Percentiles rank a stretch among this genome's conserved stretches.
These are phyloP conservation scores for Drosophila sordidapex DNA, from an alignment of 2,888 invertebrate genomes.

Conservation along the genomic window DNA sequence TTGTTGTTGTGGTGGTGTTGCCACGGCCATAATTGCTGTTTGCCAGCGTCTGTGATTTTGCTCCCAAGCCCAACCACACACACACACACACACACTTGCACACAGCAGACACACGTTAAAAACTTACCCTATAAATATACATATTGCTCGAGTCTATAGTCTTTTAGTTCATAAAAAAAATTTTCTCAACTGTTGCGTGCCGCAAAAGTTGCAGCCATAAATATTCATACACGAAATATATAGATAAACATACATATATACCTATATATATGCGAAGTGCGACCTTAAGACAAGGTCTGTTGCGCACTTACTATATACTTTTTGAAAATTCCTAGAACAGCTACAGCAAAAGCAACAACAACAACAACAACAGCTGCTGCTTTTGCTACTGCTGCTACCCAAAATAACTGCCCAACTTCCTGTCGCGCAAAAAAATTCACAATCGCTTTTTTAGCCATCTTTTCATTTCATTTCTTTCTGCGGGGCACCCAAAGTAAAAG, in stretches of 20 bases:
- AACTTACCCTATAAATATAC: slow-evolving; percentile 35
- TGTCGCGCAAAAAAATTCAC: slow-evolving; percentile 35
- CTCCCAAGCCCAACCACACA: slow-evolving; percentile 37
- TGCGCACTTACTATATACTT: slow-evolving; percentile 21
- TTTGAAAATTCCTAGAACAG: slow-evolving; percentile 48
- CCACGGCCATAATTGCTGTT: slow-evolving; percentile 61
- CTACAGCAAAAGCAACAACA: slow-evolving; percentile 9
- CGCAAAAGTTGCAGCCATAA: slow-evolving; percentile 46
- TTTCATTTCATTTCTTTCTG: slow-evolving; percentile 47
- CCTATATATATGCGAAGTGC: slow-evolving; percentile 16
- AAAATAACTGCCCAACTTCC: slow-evolving; percentile 54
- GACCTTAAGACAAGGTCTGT: slow-evolving; percentile 65
- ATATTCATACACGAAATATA: slow-evolving; percentile 43
- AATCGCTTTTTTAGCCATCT: slow-evolving; percentile 44
- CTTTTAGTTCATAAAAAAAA: slow-evolving; percentile 15
- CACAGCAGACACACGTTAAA: slow-evolving; percentile 12
- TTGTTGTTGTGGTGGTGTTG: slow-evolving; percentile 36
- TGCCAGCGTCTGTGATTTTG: slow-evolving; percentile 56
- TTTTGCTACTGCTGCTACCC: slow-evolving; percentile 3
- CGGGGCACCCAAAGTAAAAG: slow-evolving; percentile 65
- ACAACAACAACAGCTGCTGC: slow-evolving; percentile 25
- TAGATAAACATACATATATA: background rate
- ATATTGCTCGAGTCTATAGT: slow-evolving; percentile 23
- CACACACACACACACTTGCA: slow-evolving; percentile 16
- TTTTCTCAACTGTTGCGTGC: slow-evolving; percentile 39